These are phyloP conservation scores for Phaedon cochleariae DNA, from an alignment of 2,888 invertebrate species.

Conservation along the genomic window DNA sequence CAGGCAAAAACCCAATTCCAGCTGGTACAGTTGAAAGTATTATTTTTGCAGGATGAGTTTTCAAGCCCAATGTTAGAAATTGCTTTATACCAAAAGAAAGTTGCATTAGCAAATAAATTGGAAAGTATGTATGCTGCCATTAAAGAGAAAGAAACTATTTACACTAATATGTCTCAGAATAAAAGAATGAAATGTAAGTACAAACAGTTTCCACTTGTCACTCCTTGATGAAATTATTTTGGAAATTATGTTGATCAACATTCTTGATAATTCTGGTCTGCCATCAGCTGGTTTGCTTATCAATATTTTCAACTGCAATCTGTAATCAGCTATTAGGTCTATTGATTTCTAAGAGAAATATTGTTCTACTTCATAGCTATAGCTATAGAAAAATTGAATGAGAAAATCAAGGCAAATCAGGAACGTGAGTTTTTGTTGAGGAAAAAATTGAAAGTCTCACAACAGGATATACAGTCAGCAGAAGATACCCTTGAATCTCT, in stretches of 20 bases:
- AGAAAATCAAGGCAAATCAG: slow-evolving; percentile 40
- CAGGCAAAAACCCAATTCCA: too few species aligned
- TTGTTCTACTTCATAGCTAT: slow-evolving; percentile 34
- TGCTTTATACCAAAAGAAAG: slow-evolving; percentile 35
- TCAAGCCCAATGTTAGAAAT: slow-evolving; percentile 40
- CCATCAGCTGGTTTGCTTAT: too few species aligned
- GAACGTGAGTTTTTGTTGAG: slow-evolving; percentile 41
- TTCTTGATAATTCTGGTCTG: too few species aligned
- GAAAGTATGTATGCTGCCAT: slow-evolving; percentile 22
- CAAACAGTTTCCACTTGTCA: too few species aligned
- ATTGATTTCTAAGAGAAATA: too few species aligned
- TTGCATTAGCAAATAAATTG: slow-evolving; percentile 32
- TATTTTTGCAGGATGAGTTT: slow-evolving; percentile 41
- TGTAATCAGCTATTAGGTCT: too few species aligned
- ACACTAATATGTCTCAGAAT: slow-evolving; percentile 32
- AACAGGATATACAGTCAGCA: slow-evolving; percentile 34
- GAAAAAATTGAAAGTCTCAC: slow-evolving; percentile 35
- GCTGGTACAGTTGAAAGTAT: too few species aligned
- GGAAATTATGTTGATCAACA: too few species aligned
- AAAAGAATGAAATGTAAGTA: slow-evolving; percentile 40
- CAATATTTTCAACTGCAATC: too few species aligned
- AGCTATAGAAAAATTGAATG: slow-evolving; percentile 38
- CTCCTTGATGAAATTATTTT: too few species aligned
- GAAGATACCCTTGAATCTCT: slow-evolving; percentile 35
- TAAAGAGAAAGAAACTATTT: slow-evolving; percentile 31